A percentile compares a stretch with the other conserved stretches of the same genome.
Conservation (phyloP, 2,113 vertebrate species). For the Spea multiplicata region DNA sequence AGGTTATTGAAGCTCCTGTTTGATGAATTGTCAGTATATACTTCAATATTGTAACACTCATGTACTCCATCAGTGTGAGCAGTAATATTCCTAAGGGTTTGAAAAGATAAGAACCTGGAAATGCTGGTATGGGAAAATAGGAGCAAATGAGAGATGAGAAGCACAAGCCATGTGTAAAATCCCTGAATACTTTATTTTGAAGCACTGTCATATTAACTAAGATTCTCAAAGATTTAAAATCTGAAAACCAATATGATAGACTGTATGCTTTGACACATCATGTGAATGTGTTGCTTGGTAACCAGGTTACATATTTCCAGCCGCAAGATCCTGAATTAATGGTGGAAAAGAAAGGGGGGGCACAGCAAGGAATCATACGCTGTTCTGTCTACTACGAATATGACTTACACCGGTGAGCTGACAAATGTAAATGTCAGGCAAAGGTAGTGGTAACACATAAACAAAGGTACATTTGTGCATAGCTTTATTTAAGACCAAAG, state of each 20-base stretch:
- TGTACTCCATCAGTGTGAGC: not conserved
- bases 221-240: slow-evolving; percentile 1
- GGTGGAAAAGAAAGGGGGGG: slow-evolving; percentile 5
- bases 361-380: slow-evolving; percentile 15
- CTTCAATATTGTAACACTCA: not conserved
- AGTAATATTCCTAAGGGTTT: not conserved
- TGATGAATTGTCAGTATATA: not conserved
- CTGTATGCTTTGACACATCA: not conserved
- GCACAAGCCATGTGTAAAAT: not conserved
- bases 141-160: not conserved
- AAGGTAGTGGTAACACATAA: slow-evolving; percentile 7
- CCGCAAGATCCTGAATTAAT: slow-evolving; percentile 28
- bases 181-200: not conserved
- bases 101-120: not conserved
- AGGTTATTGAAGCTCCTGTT: not conserved
- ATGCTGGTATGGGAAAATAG: not conserved
- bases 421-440: not conserved
- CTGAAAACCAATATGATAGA: slow-evolving; percentile 6
- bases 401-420: slow-evolving; percentile 17
- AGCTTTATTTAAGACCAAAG: slow-evolving; percentile 35
- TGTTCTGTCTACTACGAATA: not conserved
- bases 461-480: slow-evolving; percentile 11
- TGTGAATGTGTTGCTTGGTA: not conserved
- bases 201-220: not conserved
- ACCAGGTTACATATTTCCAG: not conserved